Conservation (phyloP, 2,113 vertebrate species). For the Heteronetta atricapilla region DNA sequence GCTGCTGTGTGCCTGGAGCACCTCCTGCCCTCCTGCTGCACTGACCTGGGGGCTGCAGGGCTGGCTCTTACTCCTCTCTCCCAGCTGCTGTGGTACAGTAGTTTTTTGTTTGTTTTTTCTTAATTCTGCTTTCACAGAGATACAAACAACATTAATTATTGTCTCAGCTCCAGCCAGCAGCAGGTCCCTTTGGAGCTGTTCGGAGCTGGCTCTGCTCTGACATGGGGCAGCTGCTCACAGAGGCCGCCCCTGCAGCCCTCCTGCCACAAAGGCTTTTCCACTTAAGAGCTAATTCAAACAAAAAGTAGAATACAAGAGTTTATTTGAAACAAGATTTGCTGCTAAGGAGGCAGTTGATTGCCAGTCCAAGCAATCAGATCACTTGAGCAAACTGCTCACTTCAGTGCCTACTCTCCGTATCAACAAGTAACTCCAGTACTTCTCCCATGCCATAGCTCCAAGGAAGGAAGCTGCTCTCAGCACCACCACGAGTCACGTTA, state of each 20-base stretch:
- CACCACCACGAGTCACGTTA: fast-evolving
- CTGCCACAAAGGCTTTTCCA: no score
- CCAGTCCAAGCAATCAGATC: not conserved
- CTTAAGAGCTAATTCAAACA: not conserved
- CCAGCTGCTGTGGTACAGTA: no score
- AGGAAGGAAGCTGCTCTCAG: not conserved
- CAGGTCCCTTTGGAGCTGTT: no score
- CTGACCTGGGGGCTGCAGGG: not conserved
- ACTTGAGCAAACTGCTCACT: not conserved
- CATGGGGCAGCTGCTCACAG: no score
- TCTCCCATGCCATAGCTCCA: not conserved
- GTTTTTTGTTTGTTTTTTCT: no score
- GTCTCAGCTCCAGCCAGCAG: no score
- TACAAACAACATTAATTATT: no score
- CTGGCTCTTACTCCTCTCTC: no score
- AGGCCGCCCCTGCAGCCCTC: no score
- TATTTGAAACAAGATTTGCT: not conserved
- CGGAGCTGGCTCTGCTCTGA: no score
- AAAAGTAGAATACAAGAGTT: not conserved
- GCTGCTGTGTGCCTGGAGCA: not conserved
- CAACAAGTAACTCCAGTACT: not conserved
- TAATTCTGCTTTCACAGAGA: no score
- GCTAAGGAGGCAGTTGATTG: not conserved
- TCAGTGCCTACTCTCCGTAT: not conserved
- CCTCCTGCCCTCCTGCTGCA: not conserved